Evolutionary conservation across 2,888 invertebrate genomes (phyloP), one percentile per base, ranked within the genome.

Genomic region (Ichneumon xanthorius): DNA sequence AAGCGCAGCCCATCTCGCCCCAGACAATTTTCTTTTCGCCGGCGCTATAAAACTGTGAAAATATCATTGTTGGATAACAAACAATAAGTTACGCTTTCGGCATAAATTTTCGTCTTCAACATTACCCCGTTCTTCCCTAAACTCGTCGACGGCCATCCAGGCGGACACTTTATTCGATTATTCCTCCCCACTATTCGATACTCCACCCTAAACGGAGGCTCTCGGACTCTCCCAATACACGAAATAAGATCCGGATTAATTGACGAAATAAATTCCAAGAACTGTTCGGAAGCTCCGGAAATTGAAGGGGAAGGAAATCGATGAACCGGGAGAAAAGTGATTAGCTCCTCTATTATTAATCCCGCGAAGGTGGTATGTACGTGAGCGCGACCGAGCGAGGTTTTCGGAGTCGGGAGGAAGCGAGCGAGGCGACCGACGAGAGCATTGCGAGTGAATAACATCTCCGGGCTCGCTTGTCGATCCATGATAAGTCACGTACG

Each of bases 401-500:
- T 16, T 45, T 45, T 40, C 40, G 63, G 53, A 72, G 71, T 30
- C 72, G 30, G 53, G 67, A 73, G 61, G 65, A 65, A 45, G 70
- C 19, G 79, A 58, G 73, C 58, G 48, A 53, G 67, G 67, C 22
- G 50, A 58, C 58, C 65, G 70, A 85, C 78, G 65, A 76, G 73
- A 71, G 68, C 67, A 80, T 45, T 71, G 70, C 67, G 77, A 80
- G 76, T 81, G 82, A 82, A 77, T 80, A 85, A 82, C 82, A 77
- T 85, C 80, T 82, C 55, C 67, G 61, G 82, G 40, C 76, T 53
- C 76, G 79, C 82, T 82, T 82, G 82, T 85, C 85, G 85, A 80
- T 84, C 79, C 86, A 73, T 86, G 87, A 87, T 87, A 88, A 88
- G 87, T 87, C 82, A 86, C 87, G 86, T 81, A 79, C 76, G 84